Base-by-base conservation (phyloP, 2,113 vertebrate genomes). In the Stercorarius parasiticus region DNA sequence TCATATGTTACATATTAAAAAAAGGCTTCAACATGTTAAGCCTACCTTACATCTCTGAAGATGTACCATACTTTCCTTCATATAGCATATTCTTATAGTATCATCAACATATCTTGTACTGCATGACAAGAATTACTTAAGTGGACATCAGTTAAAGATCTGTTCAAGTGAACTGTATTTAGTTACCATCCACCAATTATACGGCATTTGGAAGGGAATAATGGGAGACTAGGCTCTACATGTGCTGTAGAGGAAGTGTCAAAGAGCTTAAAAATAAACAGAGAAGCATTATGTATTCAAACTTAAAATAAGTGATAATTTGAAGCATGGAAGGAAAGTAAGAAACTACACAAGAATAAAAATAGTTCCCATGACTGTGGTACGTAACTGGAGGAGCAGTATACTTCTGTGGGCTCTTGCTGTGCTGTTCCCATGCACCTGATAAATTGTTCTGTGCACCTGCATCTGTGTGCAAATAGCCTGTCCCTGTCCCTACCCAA, bases 1-100 rank as follows among this genome's bases (percentile, higher is more conserved):
- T 96, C 92, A 73, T 95, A 93, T 95, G 79, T 96, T 95, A 97
- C 91, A 92, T 88, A 85, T 49, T 76, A 67, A 82, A 90, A 90
- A 86, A 91, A 69, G 34, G 19, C 56, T 92, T 72, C 80, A 65
- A 86, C 80, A 92, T 89, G 66, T 90, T 61, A 93, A 93, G 84
- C 50, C n/a, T 66, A n/a, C 73, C 66, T 95, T 82, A 3, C 26
- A 79, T 26, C 55, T 73, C 65, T 90, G 86, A n/a, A 91, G 94
- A 85, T 22, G 7, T 40, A 23, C 32, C 82, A 87, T 55, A 13
- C n/a, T 85, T 76, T 1, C 36, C 47, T 82, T 72, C 56, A 84
- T 88, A 19, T 13, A 86, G 36, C 83, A 62, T 65, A 19, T 83
- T 89, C 90, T 69, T 65, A 18, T 2, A 29, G 58, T 69, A 36